A percentile compares a stretch with the other conserved stretches of the same genome.
phyloP scores from a whole-genome alignment of 2,113 vertebrate species.

The Peromyscus californicus region DNA sequence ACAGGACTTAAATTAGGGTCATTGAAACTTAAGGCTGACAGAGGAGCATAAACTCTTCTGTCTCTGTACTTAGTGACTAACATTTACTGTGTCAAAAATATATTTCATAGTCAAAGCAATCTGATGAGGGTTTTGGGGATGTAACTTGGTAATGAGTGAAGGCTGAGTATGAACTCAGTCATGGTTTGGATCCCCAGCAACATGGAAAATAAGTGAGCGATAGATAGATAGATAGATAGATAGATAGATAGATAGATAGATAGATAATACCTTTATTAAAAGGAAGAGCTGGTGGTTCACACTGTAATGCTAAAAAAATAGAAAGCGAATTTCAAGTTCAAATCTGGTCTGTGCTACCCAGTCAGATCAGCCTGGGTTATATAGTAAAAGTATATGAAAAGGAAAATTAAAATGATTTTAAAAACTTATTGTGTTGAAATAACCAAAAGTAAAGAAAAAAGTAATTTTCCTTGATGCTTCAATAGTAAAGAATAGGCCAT shows the following conservation, averaged over 20 bases:
- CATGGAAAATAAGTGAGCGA: neutral
- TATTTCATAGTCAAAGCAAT: constrained; percentile 55
- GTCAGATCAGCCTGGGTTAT: neutral
- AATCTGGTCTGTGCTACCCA: neutral
- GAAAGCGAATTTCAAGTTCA: neutral
- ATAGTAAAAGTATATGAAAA: neutral
- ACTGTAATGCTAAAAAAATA: neutral
- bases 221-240: too few relatives aligned
- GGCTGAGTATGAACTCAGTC: too few relatives aligned
- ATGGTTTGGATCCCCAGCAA: neutral
- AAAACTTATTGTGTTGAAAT: neutral
- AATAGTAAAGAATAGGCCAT: constrained; percentile 2
- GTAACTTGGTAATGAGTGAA: neutral
- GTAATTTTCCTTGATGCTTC: neutral
- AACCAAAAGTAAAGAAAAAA: constrained; percentile 39
- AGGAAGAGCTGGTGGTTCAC: neutral
- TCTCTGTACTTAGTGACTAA: neutral
- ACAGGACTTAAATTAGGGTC: neutral
- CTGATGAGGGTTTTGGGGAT: neutral
- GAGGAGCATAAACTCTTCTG: neutral
- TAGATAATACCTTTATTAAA: neutral
- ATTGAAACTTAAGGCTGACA: constrained; percentile 24
- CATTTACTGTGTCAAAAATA: neutral
- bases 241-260: too few relatives aligned
- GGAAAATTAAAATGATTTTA: constrained; percentile 23